Evolutionary conservation across 1,140 invertebrate genomes (phyloP), one percentile per base, ranked within the genome.

Genomic region (Papilio aristodemus): DNA sequence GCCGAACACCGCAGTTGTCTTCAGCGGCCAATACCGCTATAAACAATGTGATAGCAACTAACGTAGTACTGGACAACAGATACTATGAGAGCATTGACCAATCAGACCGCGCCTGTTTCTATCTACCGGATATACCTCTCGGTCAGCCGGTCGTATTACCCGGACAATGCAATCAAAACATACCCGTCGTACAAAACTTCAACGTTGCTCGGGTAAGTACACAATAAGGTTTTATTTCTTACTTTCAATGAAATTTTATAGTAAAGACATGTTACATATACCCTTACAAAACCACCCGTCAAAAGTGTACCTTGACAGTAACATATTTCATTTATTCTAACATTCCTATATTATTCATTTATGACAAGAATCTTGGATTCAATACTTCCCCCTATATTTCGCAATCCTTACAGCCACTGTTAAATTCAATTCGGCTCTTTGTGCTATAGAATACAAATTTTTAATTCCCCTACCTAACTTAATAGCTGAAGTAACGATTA

Each of bases 151-250:
- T 84, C 25, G 71, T 79, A 5, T 38, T 84, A 13, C 78, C 77
- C 22, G 80, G 80, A 25, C 77, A 77, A 60, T 84, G 82, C 43
- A 76, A 84, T 69, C 5, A 27, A 3, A 69, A 73, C 11, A 79
- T 82, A 9, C 57, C 74, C 4, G 72, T 74, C n/a, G 54, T 75
- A 8, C 19, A 54, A n/a, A 64, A 70, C 67, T 79, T 84, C 14
- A 41, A 80, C 22, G 27, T 73, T 19, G 8, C 38, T n/a, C 17
- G 22, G n/a, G 81, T 83, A 77, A 79, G 72, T 71, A 50, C 22
- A 22, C 10, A 10, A 38, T 11, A 10, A 38, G 37, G 62, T 25
- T 68, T 50, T 70, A 14, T 11, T 19, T 50, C 0, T 19, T 50
- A 17, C 14, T 50, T 14, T 14, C 43, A 50, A 2, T 50, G 5